phyloP scores from a whole-genome alignment of 2,888 invertebrate species.

The Rambutsinella grinnellia region DNA sequence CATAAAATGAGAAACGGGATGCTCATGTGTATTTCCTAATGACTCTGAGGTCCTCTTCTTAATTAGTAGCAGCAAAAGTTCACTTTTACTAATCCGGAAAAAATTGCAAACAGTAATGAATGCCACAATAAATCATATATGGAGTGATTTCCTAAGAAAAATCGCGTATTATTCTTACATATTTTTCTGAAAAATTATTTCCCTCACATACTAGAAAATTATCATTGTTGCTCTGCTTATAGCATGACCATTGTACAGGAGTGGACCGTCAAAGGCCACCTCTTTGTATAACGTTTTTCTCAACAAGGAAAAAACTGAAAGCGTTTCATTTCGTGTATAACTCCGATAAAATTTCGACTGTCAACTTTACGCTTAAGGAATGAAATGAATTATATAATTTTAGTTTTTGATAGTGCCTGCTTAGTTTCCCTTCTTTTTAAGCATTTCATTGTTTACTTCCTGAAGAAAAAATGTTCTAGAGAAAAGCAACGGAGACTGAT shows the following conservation, averaged over 20 bases:
- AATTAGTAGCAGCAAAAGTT: constrained; percentile 8
- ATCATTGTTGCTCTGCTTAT: too few relatives aligned
- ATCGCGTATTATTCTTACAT: background rate
- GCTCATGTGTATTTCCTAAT: too few relatives aligned
- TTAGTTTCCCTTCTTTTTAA: background rate
- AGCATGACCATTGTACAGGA: too few relatives aligned
- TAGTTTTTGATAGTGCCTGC: background rate
- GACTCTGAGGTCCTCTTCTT: background rate
- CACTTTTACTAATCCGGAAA: constrained; percentile 28
- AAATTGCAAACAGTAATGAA: constrained; percentile 6
- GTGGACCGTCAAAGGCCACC: background rate
- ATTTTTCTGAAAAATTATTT: background rate
- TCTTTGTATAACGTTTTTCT: constrained; percentile 19
- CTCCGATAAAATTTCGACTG: constrained; percentile 22
- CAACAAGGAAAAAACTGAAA: constrained; percentile 29
- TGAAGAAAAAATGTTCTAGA: too few relatives aligned
- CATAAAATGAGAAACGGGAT: background rate
- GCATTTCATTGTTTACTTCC: background rate
- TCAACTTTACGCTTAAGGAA: constrained; percentile 34
- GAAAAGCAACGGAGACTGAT: constrained; percentile 19
- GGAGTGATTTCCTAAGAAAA: constrained; percentile 13
- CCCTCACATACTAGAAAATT: too few relatives aligned
- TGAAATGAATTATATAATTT: too few relatives aligned
- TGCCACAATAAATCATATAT: constrained; percentile 29
- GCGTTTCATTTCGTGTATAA: constrained; percentile 43